Evolutionary conservation across 2,113 vertebrate genomes (phyloP).

Genomic region (Euleptes europaea): DNA sequence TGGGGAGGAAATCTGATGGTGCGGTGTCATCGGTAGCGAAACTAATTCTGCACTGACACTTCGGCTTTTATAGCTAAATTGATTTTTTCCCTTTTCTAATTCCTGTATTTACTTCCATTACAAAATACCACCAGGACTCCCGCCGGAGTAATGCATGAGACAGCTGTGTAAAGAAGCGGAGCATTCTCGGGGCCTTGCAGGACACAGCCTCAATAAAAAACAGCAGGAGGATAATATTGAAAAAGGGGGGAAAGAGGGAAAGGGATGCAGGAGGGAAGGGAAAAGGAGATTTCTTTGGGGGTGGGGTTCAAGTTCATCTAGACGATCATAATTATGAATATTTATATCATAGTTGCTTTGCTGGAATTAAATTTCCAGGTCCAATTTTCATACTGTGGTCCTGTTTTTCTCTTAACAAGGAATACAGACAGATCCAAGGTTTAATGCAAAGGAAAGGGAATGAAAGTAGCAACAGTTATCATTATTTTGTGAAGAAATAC

Average conservation of each 20-base stretch:
- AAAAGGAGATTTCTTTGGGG: not conserved
- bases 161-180: conserved; percentile 28
- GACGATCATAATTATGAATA: conserved; percentile 10
- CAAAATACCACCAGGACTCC: conserved; percentile 45
- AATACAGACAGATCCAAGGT: conserved; percentile 29
- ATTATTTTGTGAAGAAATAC: not conserved
- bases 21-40: conserved; percentile 32
- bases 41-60: conserved; percentile 56
- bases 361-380: conserved; percentile 17
- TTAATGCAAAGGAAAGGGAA: not conserved
- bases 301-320: not conserved
- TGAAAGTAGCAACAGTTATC: not conserved
- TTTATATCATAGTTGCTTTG: not conserved
- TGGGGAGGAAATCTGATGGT: conserved; percentile 2
- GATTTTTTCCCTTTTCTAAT: conserved; percentile 57
- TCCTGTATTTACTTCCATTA: conserved; percentile 58
- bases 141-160: conserved; percentile 50
- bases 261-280: not conserved
- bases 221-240: not conserved
- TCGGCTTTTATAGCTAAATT: conserved; percentile 45
- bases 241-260: not conserved
- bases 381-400: not conserved
- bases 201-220: conserved; percentile 24
- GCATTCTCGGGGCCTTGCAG: conserved; percentile 28
- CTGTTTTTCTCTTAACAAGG: not conserved